Base-by-base conservation (phyloP, 2,797 vertebrate genomes). In the Vespertilio murinus region DNA sequence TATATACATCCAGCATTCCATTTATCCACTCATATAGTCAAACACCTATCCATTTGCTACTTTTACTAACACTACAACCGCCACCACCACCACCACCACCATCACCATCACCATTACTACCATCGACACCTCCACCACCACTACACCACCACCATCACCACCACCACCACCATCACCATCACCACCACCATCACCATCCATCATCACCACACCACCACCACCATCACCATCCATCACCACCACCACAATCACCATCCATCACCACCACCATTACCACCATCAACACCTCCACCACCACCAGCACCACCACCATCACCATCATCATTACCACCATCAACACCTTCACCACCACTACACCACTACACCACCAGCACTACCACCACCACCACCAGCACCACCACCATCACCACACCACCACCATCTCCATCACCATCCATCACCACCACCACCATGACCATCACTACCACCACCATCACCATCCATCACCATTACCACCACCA, bases 371-470 rank as follows among this genome's bases (percentile, higher is more conserved):
- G n/a, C 69, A 52, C 47, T n/a, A 47, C 17, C 40, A 45, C 16
- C 33, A 65, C 61, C 8, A 65, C 61, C 61, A 64, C 61, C 2
- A 64, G 28, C 14, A 64, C 3, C 13, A 64, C 17, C n/a, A 67
- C 8, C n/a, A 18, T 0, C 61, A 65, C 2, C 61, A n/a, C 13
- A 13, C n/a, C n/a, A 20, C 6, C n/a, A 2, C n/a, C 12, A 17
- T n/a, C 17, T 11, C 8, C 45, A 45, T 45, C 45, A 47, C 45
- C 30, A 64, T 23, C 28, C 28, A 30, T 10, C 30, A n/a, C 6
- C 13, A 13, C n/a, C n/a, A 20, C 6, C n/a, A 2, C n/a, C 12
- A 17, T n/a, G 2, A 59, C 4, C 30, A 64, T 12, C 12, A 30
- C 3, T 25, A 59, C 23, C 23, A 5, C 49, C 17, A 45, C 8